phyloP scores from a whole-genome alignment of 2,888 invertebrate genomes.

The Cepaea hortensis region DNA sequence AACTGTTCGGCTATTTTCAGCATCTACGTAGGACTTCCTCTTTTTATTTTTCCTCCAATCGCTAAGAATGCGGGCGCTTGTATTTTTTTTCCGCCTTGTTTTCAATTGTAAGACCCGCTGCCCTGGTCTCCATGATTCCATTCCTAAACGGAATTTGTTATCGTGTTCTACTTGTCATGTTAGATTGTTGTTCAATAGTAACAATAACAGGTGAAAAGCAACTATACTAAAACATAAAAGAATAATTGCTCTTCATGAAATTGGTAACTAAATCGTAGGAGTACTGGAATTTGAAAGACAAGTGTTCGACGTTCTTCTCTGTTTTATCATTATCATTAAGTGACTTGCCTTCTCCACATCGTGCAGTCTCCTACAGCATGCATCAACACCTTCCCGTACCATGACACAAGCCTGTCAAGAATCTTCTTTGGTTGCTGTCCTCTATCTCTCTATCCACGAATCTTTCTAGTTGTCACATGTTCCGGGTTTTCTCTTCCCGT shows the following conservation, averaged over 20 bases:
- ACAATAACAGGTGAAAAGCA: not conserved
- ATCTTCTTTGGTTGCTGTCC: too few relatives aligned
- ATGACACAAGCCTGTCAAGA: too few relatives aligned
- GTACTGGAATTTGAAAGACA: not conserved
- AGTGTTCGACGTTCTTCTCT: not conserved
- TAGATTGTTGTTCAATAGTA: not conserved
- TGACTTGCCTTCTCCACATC: not conserved
- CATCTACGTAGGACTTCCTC: conserved; percentile 32
- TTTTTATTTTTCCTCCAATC: not conserved
- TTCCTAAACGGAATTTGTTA: not conserved
- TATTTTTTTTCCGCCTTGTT: not conserved
- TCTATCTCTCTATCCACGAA: too few relatives aligned
- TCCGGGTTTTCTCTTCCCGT: too few relatives aligned
- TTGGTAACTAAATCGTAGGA: not conserved
- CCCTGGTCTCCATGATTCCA: not conserved
- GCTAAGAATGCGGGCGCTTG: not conserved
- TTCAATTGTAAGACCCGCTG: not conserved
- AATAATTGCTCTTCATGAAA: not conserved
- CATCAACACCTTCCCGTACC: too few relatives aligned
- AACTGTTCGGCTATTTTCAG: conserved; percentile 25
- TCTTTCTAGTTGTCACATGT: too few relatives aligned
- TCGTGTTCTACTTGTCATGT: not conserved
- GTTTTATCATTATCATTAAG: not conserved
- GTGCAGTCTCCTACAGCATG: too few relatives aligned
- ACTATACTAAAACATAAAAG: not conserved